These are phyloP conservation scores for Caerostris darwini DNA, from an alignment of 1,140 invertebrate species.

Conservation along the genomic window DNA sequence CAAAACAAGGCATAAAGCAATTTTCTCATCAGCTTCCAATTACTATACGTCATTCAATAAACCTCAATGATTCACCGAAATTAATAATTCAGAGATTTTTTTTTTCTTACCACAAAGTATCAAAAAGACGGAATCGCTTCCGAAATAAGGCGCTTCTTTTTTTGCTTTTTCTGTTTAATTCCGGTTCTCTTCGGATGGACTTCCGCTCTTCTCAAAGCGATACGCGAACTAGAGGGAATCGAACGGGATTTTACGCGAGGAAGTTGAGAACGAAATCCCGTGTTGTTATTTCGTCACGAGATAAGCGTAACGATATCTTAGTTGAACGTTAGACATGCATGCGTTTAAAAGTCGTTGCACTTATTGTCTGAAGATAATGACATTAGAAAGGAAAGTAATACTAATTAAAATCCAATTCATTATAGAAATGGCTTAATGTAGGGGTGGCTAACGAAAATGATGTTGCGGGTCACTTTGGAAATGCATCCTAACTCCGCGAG, in stretches of 20 bases:
- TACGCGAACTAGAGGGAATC: background rate
- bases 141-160: background rate
- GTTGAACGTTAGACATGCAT: background rate
- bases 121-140: background rate
- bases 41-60: too few species aligned
- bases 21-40: too few species aligned
- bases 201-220: background rate
- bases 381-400: too few species aligned
- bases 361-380: background rate
- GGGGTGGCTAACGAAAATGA: too few species aligned
- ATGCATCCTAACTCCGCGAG: too few species aligned
- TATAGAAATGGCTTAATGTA: too few species aligned
- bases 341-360: background rate
- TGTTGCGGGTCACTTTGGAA: too few species aligned
- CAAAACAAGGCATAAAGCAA: too few species aligned
- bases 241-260: background rate
- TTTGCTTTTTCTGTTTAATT: background rate
- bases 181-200: background rate
- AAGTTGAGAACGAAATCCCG: background rate
- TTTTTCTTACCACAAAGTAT: conserved; percentile 24
- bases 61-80: too few species aligned
- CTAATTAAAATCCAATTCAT: too few species aligned
- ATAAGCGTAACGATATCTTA: background rate
- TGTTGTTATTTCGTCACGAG: background rate
- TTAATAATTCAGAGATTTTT: too few species aligned